Percentiles rank a stretch among this genome's conserved stretches.
Evolutionary conservation across 53 echinoderm and acorn worm species (phyloP).

Genomic region (Mesocentrotus franciscanus): DNA sequence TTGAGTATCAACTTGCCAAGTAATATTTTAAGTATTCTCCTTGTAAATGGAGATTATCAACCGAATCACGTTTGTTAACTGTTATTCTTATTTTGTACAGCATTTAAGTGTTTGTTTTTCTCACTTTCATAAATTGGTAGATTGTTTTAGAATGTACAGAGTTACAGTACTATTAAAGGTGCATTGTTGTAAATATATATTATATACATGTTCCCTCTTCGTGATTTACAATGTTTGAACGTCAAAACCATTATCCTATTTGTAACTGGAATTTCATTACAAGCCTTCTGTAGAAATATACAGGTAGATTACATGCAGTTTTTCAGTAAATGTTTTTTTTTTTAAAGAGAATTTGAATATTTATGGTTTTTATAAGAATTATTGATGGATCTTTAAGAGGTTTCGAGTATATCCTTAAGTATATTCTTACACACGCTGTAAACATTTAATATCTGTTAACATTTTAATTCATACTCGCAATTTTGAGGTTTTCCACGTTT

Average conservation of each 20-base stretch:
- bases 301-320: not conserved
- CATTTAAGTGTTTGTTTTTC: not conserved
- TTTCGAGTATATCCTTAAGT: too few species aligned
- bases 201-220: not conserved
- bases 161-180: slow-evolving; percentile 36
- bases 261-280: not conserved
- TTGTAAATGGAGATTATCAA: not conserved
- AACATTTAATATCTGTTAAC: too few species aligned
- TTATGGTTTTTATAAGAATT: not conserved
- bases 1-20: not conserved
- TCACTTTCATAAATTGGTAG: not conserved
- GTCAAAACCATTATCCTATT: not conserved
- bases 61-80: not conserved
- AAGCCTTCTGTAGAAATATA: not conserved
- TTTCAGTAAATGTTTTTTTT: not conserved
- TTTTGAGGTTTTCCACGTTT: too few species aligned
- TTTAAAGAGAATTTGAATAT: not conserved
- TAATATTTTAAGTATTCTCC: not conserved
- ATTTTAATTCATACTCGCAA: too few species aligned
- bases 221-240: not conserved
- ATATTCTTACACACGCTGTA: too few species aligned
- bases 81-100: not conserved
- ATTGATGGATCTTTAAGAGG: not conserved
- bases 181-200: slow-evolving; percentile 13
- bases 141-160: slow-evolving; percentile 2